phyloP scores from a whole-genome alignment of 2,113 vertebrate genomes.

The Sebastes fasciatus region DNA sequence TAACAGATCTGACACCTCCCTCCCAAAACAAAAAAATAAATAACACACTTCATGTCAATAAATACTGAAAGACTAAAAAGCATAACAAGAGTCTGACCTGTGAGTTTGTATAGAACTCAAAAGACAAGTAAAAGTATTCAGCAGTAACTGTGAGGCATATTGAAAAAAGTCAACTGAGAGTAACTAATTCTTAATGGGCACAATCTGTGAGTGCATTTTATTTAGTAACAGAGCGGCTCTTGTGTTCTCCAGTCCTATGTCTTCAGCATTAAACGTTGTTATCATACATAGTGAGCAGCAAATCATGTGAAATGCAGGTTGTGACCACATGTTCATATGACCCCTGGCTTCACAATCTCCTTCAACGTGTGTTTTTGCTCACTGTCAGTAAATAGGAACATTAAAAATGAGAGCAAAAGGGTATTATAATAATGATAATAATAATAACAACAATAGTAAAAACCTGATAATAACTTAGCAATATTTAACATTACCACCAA shows the following conservation, averaged over 20 bases:
- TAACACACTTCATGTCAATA: conserved; percentile 44
- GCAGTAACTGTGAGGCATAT: neutral
- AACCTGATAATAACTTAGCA: conserved; percentile 42
- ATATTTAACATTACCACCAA: conserved; percentile 32
- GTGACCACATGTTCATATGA: conserved; percentile 5
- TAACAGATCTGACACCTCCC: conserved; percentile 13
- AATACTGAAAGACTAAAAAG: conserved; percentile 42
- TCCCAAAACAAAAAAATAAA: conserved; percentile 46
- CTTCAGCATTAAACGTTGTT: neutral
- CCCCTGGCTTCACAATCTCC: neutral
- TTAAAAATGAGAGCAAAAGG: conserved; percentile 8
- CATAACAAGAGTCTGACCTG: conserved; percentile 4
- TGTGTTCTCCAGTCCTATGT: neutral
- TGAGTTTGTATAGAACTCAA: neutral
- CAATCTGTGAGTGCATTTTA: conserved; percentile 5
- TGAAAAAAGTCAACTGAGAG: neutral
- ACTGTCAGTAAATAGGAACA: conserved; percentile 9
- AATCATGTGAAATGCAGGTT: conserved; percentile 21
- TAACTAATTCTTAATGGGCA: conserved; percentile 16
- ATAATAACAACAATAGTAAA: conserved; percentile 13
- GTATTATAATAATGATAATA: neutral
- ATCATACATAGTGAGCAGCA: neutral
- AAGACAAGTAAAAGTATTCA: conserved; percentile 25
- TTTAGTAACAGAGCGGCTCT: conserved; percentile 12
- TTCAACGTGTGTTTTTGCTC: conserved; percentile 11